These are phyloP conservation scores for Aegithalos caudatus DNA, from an alignment of 2,113 vertebrate genomes.

Conservation along the genomic window DNA sequence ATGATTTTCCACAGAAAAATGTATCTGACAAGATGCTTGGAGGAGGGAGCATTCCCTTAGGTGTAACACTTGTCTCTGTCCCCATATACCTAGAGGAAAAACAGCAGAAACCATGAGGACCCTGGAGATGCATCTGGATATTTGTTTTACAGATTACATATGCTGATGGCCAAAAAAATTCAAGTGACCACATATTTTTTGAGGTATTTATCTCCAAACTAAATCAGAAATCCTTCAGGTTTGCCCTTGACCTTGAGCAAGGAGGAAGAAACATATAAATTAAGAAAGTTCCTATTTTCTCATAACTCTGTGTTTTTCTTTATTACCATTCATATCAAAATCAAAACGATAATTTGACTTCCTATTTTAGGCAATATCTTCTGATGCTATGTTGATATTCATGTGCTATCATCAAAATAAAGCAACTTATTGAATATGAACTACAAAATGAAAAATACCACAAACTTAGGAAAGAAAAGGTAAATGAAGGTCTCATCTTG, in stretches of 20 bases:
- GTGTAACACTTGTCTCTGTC: neutral
- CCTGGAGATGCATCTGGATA: neutral
- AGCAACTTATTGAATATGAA: neutral
- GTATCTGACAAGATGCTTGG: neutral
- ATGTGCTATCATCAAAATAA: neutral
- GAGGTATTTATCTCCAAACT: neutral
- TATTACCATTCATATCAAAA: neutral
- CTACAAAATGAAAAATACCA: neutral
- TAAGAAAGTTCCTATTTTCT: neutral
- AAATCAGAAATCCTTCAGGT: neutral
- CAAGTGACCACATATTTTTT: accelerated
- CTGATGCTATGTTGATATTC: neutral
- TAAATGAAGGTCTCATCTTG: neutral
- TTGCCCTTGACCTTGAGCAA: neutral
- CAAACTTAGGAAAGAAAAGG: neutral
- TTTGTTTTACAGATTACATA: neutral
- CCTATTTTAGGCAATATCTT: neutral
- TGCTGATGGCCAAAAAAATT: neutral
- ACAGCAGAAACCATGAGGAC: neutral
- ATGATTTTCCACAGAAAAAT: neutral
- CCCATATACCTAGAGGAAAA: neutral
- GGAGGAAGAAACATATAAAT: neutral
- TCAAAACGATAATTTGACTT: neutral
- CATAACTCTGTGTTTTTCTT: neutral
- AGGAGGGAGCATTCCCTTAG: neutral